Evolutionary conservation across 2,888 invertebrate species (phyloP).

Genomic region (Icerya purchasi): DNA sequence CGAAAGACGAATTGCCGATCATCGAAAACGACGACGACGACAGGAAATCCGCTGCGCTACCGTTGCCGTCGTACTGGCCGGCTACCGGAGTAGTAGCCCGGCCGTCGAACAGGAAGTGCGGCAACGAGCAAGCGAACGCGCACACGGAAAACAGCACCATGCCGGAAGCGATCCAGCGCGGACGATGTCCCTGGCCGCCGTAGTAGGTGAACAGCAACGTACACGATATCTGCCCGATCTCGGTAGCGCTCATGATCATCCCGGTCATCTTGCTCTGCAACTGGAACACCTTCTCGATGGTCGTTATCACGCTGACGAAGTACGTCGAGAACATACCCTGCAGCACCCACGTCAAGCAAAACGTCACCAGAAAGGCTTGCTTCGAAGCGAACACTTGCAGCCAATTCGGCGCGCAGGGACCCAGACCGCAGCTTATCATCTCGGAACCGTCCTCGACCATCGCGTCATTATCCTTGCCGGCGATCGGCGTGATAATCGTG

Average conservation of each 20-base stretch:
- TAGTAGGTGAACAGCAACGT: constrained; percentile 69
- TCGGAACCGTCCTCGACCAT: constrained; percentile 19
- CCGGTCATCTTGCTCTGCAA: constrained; percentile 81
- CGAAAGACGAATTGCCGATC: background rate
- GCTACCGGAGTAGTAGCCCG: constrained; percentile 24
- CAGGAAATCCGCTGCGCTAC: background rate
- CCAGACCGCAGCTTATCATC: constrained; percentile 53
- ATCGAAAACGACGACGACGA: background rate
- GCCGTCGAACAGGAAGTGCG: constrained; percentile 66
- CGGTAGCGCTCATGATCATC: constrained; percentile 69
- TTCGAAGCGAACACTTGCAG: constrained; percentile 67
- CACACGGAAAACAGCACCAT: constrained; percentile 73
- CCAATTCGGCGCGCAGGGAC: constrained; percentile 52
- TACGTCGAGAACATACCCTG: constrained; percentile 83
- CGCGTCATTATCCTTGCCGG: background rate
- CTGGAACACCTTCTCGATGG: constrained; percentile 77
- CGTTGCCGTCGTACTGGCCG: constrained; percentile 13
- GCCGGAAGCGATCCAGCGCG: constrained; percentile 76
- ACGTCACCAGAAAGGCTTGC: constrained; percentile 68
- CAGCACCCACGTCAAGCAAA: constrained; percentile 63
- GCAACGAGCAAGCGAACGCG: constrained; percentile 65
- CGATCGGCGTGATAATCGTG: background rate
- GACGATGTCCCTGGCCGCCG: constrained; percentile 76
- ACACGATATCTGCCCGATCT: constrained; percentile 81
- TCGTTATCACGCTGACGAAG: constrained; percentile 81